Evolutionary conservation across 2,888 invertebrate species (phyloP).

Genomic region (Exocentrus adspersus): DNA sequence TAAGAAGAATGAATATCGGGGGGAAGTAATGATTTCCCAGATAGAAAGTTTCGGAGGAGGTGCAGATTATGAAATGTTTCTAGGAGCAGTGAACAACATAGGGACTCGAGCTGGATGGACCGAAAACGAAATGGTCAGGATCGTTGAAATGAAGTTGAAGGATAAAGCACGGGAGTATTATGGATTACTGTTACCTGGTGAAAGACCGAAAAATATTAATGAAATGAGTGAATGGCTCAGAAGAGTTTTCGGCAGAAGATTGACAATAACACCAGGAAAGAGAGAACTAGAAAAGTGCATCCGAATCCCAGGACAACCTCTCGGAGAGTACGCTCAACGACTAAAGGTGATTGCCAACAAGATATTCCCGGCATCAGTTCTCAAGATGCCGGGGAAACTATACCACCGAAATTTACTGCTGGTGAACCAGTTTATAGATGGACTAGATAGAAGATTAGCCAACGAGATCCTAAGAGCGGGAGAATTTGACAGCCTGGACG

Average conservation of each 20-base stretch:
- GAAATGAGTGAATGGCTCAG: constrained; percentile 22
- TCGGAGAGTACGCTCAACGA: constrained; percentile 27
- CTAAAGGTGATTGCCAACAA: constrained; percentile 20
- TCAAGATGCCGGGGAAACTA: background rate
- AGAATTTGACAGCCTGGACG: constrained; percentile 14
- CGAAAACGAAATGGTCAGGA: constrained; percentile 1
- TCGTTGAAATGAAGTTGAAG: no score
- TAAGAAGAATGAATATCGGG: background rate
- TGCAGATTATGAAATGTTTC: constrained; percentile 27
- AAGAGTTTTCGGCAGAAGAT: constrained; percentile 21
- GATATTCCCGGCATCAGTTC: background rate
- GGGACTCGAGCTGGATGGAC: constrained; percentile 4
- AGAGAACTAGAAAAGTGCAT: constrained; percentile 23
- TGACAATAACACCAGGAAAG: constrained; percentile 10
- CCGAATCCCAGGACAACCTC: constrained; percentile 11
- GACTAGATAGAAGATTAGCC: constrained; percentile 18
- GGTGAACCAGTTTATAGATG: constrained; percentile 27
- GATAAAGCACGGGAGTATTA: no score
- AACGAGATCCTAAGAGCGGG: constrained; percentile 22
- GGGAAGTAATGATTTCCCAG: background rate
- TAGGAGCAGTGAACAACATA: constrained; percentile 16
- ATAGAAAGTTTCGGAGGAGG: constrained; percentile 27
- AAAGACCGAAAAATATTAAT: constrained; percentile 17
- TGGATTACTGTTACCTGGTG: background rate
- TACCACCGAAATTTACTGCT: constrained; percentile 16